These are phyloP conservation scores for Xenops minutus DNA, from an alignment of 2,797 vertebrate genomes.

Conservation along the genomic window DNA sequence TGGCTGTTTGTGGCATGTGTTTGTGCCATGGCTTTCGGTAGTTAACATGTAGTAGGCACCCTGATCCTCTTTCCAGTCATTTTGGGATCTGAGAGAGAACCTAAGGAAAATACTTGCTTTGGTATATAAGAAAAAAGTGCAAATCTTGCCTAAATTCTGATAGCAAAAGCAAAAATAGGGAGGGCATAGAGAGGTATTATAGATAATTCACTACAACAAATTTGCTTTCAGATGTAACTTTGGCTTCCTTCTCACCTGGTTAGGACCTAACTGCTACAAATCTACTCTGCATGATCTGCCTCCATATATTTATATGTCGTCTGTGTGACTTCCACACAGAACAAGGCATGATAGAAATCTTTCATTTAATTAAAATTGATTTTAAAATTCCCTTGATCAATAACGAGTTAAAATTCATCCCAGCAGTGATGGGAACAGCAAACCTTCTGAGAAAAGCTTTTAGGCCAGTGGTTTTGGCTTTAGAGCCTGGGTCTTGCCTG, in stretches of 20 bases:
- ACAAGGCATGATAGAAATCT: constrained; percentile 80
- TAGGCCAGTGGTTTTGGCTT: constrained; percentile 60
- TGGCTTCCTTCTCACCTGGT: not conserved
- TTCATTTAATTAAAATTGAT: constrained; percentile 86
- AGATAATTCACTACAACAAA: not conserved
- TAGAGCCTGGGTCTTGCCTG: constrained; percentile 45
- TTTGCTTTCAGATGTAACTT: constrained; percentile 17
- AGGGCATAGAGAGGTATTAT: not conserved
- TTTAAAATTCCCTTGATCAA: constrained; percentile 82
- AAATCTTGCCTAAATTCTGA: not conserved
- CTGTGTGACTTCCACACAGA: constrained; percentile 74
- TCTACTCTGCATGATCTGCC: constrained; percentile 43
- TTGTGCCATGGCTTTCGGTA: not conserved
- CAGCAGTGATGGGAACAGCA: constrained; percentile 64
- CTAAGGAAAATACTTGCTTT: not conserved
- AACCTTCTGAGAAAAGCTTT: constrained; percentile 63
- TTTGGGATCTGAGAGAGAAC: not conserved
- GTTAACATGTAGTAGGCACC: not conserved
- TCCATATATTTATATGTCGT: constrained; percentile 47
- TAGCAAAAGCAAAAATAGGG: not conserved
- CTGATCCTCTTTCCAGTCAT: not conserved
- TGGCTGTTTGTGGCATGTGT: not conserved
- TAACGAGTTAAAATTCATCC: constrained; percentile 82
- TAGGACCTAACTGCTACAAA: constrained; percentile 21
- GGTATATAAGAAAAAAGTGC: not conserved